Conservation (phyloP, 1,140 invertebrate species). For the Sinella curviseta region DNA sequence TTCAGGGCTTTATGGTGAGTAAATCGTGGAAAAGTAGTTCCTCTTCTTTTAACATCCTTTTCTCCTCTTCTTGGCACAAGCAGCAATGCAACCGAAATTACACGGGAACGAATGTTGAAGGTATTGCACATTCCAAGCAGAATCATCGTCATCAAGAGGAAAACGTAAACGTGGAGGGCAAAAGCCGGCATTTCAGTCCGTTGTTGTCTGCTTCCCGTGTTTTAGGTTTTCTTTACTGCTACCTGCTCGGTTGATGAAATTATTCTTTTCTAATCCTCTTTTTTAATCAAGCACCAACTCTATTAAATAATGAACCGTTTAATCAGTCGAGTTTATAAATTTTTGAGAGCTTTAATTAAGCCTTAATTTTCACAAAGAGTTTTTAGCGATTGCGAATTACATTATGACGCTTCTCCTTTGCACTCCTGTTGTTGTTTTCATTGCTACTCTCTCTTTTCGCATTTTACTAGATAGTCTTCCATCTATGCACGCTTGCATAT, state of each 20-base stretch:
- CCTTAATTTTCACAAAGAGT: constrained; percentile 26
- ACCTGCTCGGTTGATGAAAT: background rate
- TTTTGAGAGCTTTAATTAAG: constrained; percentile 25
- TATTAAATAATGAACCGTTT: constrained; percentile 28
- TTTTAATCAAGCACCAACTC: constrained; percentile 23
- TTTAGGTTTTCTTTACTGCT: too few species aligned
- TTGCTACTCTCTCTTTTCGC: background rate
- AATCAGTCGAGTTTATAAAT: constrained; percentile 25
- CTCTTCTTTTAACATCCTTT: background rate
- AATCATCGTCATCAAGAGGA: background rate
- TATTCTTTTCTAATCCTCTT: constrained; percentile 16
- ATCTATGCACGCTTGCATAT: too few species aligned
- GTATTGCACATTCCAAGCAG: background rate
- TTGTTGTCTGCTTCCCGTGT: too few species aligned
- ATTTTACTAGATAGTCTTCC: background rate
- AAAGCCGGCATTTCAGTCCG: too few species aligned
- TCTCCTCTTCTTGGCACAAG: background rate
- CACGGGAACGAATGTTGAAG: background rate
- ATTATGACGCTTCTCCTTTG: background rate
- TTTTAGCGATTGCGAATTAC: constrained; percentile 20
- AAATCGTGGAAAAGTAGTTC: background rate
- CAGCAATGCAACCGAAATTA: background rate
- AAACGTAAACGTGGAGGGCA: background rate
- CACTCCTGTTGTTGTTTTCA: background rate
- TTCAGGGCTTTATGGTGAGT: background rate